Percentiles rank a stretch among this genome's conserved stretches.
These are phyloP conservation scores for Cyphomyrus discorhynchus DNA, from an alignment of 2,113 vertebrate species.

Conservation along the genomic window DNA sequence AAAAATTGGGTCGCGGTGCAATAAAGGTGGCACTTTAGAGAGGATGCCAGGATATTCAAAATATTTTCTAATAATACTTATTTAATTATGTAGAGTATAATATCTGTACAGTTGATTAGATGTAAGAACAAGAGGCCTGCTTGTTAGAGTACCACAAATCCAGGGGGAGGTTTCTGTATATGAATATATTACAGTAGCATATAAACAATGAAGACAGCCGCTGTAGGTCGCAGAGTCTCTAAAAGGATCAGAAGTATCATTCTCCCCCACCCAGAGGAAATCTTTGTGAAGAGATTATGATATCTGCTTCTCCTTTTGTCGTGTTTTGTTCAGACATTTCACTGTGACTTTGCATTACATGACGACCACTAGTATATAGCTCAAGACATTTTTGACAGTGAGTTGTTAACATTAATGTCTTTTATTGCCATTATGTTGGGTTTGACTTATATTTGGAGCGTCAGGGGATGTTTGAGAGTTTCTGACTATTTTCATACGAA, in stretches of 20 bases:
- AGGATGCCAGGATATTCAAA: background rate
- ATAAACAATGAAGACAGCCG: background rate
- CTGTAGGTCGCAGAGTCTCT: background rate
- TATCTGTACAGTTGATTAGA: background rate
- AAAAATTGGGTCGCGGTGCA: too few species aligned
- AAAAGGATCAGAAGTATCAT: background rate
- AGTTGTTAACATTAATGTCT: background rate
- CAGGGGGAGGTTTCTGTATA: background rate
- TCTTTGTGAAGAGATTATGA: background rate
- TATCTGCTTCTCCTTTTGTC: background rate
- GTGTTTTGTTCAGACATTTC: background rate
- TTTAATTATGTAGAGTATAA: background rate
- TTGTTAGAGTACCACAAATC: background rate
- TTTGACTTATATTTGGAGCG: background rate
- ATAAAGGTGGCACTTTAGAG: background rate
- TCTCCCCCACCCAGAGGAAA: background rate
- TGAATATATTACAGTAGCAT: background rate
- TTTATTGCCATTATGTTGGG: background rate
- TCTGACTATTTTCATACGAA: background rate
- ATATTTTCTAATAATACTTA: background rate
- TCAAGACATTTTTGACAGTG: conserved; percentile 4
- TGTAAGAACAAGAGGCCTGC: background rate
- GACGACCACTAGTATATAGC: too few species aligned
- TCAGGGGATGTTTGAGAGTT: background rate
- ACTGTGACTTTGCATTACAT: background rate